Conservation (phyloP, 1,140 invertebrate species). For the Tetramorium simillimum region DNA sequence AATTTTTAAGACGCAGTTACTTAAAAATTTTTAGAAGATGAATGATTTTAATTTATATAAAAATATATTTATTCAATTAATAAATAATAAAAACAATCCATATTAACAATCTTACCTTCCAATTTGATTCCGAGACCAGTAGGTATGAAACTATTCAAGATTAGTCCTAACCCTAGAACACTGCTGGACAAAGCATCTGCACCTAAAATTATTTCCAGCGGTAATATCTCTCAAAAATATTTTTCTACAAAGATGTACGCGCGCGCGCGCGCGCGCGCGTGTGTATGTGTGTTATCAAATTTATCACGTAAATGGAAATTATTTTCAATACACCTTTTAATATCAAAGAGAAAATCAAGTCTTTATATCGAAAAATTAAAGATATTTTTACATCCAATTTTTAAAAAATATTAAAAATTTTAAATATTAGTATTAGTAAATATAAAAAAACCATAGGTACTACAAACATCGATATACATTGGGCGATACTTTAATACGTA, state of each 20-base stretch:
- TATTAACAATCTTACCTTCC: constrained; percentile 40
- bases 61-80: neutral
- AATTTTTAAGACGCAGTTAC: neutral
- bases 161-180: constrained; percentile 84
- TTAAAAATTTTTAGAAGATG: neutral
- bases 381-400: neutral
- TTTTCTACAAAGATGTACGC: neutral
- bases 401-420: neutral
- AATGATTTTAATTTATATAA: neutral
- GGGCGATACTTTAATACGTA: too few relatives aligned
- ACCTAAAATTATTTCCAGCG: neutral
- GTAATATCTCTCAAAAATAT: neutral
- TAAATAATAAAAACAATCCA: neutral
- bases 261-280: too few relatives aligned
- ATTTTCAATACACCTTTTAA: neutral
- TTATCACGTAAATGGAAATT: neutral
- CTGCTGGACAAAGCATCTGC: constrained; percentile 86
- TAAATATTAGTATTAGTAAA: neutral
- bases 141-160: constrained; percentile 86
- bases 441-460: neutral
- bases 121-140: constrained; percentile 63
- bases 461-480: too few relatives aligned
- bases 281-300: neutral
- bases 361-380: neutral
- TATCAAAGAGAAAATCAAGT: too few relatives aligned